phyloP scores from a whole-genome alignment of 1,140 invertebrate species.

The Triops longicaudatus region DNA sequence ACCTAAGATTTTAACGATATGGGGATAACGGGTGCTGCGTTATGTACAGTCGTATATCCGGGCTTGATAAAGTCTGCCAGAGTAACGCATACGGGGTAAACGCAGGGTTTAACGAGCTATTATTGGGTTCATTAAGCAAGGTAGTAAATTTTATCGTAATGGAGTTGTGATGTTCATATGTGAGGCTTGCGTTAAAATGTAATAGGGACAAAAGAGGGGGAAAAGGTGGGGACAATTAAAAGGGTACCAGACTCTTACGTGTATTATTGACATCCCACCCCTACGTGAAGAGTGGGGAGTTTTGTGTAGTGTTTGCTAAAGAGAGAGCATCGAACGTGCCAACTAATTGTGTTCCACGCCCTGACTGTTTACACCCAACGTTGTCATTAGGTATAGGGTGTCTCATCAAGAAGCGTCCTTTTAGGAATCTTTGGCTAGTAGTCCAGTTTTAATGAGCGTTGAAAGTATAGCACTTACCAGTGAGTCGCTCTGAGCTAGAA shows the following conservation, averaged over 20 bases:
- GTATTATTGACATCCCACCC: background rate
- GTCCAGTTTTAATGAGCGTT: too few species aligned
- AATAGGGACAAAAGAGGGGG: too few species aligned
- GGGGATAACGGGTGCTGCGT: background rate
- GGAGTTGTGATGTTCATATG: background rate
- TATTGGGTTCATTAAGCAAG: slow-evolving; percentile 10
- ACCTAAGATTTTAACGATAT: background rate
- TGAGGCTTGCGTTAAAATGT: background rate
- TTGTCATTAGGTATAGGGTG: background rate
- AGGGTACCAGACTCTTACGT: background rate
- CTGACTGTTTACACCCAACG: background rate
- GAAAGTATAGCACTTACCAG: too few species aligned
- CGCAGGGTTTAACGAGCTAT: background rate
- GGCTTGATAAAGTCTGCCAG: background rate
- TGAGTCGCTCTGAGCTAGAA: too few species aligned
- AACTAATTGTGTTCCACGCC: slow-evolving; percentile 4
- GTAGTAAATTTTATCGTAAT: background rate
- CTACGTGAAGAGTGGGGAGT: background rate
- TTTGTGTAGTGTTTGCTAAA: background rate
- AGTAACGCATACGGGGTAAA: background rate
- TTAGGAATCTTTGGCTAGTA: background rate
- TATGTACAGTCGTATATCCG: background rate
- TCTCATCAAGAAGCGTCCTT: background rate
- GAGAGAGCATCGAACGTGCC: background rate
- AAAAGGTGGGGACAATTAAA: background rate